Evolutionary conservation across 2,113 vertebrate genomes (phyloP).

Genomic region (Plecturocebus donacophilus): DNA sequence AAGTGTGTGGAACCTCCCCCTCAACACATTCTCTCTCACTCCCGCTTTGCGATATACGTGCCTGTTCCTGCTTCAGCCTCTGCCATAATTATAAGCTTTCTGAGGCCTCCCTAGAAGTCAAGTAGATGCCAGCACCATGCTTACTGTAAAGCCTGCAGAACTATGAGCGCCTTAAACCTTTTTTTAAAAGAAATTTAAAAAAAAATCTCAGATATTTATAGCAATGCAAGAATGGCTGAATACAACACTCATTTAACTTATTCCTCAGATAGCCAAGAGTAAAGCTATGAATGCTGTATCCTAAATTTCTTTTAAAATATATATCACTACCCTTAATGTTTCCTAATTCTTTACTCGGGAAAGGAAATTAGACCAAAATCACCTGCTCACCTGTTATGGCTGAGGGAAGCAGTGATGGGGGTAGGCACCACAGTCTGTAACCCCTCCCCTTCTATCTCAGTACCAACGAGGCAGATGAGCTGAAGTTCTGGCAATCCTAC

Average conservation of each 20-base stretch:
- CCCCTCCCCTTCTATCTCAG: conserved; percentile 86
- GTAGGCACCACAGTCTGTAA: conserved; percentile 90
- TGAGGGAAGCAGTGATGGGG: conserved; percentile 86
- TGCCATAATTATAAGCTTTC: too few species aligned
- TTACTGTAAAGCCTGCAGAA: too few species aligned
- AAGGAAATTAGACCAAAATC: neutral
- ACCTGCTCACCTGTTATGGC: conserved; percentile 89
- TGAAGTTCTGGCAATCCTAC: conserved; percentile 88
- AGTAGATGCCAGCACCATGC: too few species aligned
- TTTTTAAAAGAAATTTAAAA: too few species aligned
- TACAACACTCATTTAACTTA: neutral
- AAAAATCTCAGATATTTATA: too few species aligned
- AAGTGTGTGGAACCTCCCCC: too few species aligned
- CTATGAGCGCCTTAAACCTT: too few species aligned
- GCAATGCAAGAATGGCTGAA: too few species aligned
- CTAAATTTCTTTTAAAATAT: neutral
- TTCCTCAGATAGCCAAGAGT: neutral
- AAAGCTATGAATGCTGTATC: neutral
- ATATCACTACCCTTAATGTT: neutral
- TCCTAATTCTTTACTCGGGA: neutral
- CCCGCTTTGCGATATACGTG: too few species aligned
- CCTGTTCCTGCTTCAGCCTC: too few species aligned
- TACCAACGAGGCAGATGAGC: conserved; percentile 90
- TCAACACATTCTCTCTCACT: too few species aligned
- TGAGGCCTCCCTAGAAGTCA: too few species aligned